phyloP scores from a whole-genome alignment of 2,113 vertebrate species.

The Poicephalus gulielmi region DNA sequence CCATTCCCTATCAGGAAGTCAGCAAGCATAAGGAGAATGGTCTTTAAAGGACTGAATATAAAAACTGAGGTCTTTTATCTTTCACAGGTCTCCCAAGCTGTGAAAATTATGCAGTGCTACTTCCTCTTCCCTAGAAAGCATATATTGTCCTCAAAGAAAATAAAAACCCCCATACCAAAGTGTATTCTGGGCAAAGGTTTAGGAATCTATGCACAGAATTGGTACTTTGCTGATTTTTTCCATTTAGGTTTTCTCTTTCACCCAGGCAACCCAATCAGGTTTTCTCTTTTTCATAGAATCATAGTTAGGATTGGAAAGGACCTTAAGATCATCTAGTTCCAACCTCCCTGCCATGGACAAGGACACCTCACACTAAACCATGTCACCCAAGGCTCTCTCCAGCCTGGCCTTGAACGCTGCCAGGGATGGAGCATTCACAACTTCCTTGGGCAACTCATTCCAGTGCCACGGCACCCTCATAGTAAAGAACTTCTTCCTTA shows the following conservation, averaged over 20 bases:
- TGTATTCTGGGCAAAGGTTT: not conserved
- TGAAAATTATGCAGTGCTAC: not conserved
- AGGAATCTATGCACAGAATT: not conserved
- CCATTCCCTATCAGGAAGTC: not conserved
- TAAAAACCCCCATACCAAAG: not conserved
- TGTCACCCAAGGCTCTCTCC: no score
- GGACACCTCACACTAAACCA: no score
- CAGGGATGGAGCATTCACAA: no score
- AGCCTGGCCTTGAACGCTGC: no score
- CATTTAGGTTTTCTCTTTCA: not conserved
- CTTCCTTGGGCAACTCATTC: no score
- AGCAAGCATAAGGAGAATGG: not conserved
- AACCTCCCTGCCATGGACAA: no score
- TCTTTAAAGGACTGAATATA: not conserved
- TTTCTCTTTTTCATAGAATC: not conserved
- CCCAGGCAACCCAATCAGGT: not conserved
- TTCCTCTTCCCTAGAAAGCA: not conserved
- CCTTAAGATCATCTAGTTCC: no score
- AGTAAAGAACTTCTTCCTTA: no score
- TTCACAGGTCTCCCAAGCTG: not conserved
- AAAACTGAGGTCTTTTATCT: not conserved
- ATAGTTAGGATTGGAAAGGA: no score
- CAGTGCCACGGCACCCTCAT: no score
- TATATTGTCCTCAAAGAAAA: not conserved
- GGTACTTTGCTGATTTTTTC: not conserved